Conservation (phyloP, 2,797 vertebrate genomes). For the Aldrovandia affinis region DNA sequence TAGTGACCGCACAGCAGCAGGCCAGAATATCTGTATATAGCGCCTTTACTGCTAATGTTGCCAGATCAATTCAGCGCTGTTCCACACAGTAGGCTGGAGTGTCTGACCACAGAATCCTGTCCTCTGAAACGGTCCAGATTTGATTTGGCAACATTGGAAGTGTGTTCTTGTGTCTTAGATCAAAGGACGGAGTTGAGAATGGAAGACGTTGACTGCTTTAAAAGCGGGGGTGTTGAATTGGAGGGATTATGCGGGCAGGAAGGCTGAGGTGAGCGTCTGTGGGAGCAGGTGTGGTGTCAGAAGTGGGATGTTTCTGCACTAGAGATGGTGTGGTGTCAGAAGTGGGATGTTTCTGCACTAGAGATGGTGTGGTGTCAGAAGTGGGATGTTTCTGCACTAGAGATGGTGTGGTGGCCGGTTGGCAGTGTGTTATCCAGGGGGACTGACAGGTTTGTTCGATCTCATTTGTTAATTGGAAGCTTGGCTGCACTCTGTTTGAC, state of each 20-base stretch:
- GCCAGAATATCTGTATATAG: slow-evolving; percentile 52
- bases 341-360: neutral
- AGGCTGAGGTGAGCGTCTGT: neutral
- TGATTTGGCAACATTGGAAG: slow-evolving; percentile 36
- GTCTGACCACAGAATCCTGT: slow-evolving; percentile 44
- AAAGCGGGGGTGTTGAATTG: slow-evolving; percentile 1
- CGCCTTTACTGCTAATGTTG: slow-evolving; percentile 75
- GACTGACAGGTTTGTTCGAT: neutral
- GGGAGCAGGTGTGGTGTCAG: neutral
- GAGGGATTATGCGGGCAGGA: neutral
- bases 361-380: neutral
- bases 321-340: neutral
- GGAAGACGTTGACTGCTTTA: neutral
- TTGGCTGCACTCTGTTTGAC: neutral
- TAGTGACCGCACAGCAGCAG: slow-evolving; percentile 21
- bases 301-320: neutral
- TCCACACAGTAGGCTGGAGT: slow-evolving; percentile 29
- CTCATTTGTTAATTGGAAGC: neutral
- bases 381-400: neutral
- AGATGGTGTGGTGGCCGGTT: neutral
- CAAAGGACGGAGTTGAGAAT: neutral
- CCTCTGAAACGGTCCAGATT: slow-evolving; percentile 39
- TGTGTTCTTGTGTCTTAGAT: neutral
- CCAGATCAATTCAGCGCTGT: slow-evolving; percentile 43
- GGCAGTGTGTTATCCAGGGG: neutral